Evolutionary conservation across 2,888 invertebrate genomes (phyloP), one percentile per base, ranked within the genome.

Genomic region (Tortrix viridana): DNA sequence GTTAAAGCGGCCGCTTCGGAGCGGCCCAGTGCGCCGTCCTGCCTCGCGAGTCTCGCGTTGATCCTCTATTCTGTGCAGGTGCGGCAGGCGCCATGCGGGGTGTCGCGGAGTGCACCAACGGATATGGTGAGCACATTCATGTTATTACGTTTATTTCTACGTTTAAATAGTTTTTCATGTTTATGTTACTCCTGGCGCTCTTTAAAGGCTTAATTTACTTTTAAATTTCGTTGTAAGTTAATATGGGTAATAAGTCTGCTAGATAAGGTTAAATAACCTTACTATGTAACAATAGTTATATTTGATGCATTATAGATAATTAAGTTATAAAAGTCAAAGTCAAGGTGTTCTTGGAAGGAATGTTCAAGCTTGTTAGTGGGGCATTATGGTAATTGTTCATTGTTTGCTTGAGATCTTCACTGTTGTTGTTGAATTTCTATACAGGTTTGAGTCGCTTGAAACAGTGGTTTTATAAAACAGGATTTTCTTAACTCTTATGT

Each of bases 1-100:
- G 81, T 80, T 81, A 79, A 66, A 46, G 53, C 57, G 54, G 65
- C 63, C 65, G 67, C 59, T 59, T 52, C 55, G 60, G 54, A 26
- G 46, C 57, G 41, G 41, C 14, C 41, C 65, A 43, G 65, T 57
- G 41, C 41, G 41, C 41, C n/a, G 41, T 41, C 41, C 41, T 5
- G n/a, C 41, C 32, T 12, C 32, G 32, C 12, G 32, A 41, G 41
- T 16, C 41, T 16, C 41, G n/a, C 41, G 16, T 41, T 41, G n/a
- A 14, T 41, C 16, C 41, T n/a, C 19, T 50, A 18, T 14, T 50
- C 37, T 50, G 50, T 50, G 37, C 37, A 50, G 50, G 50, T 37
- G 6, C 32, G 32, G 37, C 19, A 19, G 20, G 56, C 26, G 56
- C 12, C 43, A 62, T 62, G 62, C 56, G 52, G 37, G 62, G 62